Conservation (phyloP, 1,140 invertebrate genomes). For the Carcinoscorpius rotundicauda region DNA sequence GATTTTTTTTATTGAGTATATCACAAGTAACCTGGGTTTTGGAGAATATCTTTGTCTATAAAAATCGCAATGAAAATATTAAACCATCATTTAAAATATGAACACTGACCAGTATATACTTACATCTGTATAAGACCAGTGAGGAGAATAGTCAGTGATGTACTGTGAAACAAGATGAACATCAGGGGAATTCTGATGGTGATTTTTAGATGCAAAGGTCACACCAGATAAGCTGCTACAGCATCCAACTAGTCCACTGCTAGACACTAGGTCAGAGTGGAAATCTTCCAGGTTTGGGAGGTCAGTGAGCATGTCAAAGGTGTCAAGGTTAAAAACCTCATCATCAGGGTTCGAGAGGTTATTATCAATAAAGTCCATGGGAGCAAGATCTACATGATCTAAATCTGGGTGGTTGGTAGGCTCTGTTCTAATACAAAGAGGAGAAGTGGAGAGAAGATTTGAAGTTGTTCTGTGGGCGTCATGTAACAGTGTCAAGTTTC, state of each 20-base stretch:
- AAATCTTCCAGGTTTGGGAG: constrained; percentile 66
- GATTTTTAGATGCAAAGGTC: background rate
- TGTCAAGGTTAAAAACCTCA: constrained; percentile 85
- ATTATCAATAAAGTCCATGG: constrained; percentile 72
- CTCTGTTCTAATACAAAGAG: constrained; percentile 12
- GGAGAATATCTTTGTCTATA: too few relatives aligned
- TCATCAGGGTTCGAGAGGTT: constrained; percentile 56
- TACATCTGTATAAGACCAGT: constrained; percentile 93
- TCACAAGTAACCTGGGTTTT: too few relatives aligned
- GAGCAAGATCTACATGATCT: constrained; percentile 48
- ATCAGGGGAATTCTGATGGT: constrained; percentile 2
- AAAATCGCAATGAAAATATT: too few relatives aligned
- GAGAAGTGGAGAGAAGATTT: too few relatives aligned
- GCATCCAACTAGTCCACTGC: constrained; percentile 14
- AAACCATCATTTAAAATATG: too few relatives aligned
- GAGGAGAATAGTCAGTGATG: constrained; percentile 89
- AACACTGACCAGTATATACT: constrained; percentile 10
- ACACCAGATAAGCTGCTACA: background rate
- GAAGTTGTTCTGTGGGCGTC: too few relatives aligned
- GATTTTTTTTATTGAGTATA: too few relatives aligned
- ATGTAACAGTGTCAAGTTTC: too few relatives aligned
- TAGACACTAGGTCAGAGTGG: constrained; percentile 22
- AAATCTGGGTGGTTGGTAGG: constrained; percentile 10
- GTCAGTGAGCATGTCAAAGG: constrained; percentile 86
- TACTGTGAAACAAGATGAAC: constrained; percentile 47